Percentiles rank a stretch among this genome's conserved stretches.
Evolutionary conservation across 2,113 vertebrate genomes (phyloP).

Genomic region (Mus pahari): DNA sequence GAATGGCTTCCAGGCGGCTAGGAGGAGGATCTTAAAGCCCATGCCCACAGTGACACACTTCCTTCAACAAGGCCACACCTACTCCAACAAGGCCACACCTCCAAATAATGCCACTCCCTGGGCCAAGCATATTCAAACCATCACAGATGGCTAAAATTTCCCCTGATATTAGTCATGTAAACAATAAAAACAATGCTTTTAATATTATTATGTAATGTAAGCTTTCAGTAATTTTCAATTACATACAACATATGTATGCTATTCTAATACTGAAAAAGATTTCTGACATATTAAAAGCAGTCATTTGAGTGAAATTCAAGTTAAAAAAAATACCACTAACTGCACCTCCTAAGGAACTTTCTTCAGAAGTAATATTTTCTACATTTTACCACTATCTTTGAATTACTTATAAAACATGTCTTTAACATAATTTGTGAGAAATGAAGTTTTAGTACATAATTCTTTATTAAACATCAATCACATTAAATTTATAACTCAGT

Average conservation of each 20-base stretch:
- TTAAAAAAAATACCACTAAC: conserved; percentile 20
- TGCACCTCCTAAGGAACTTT: not conserved
- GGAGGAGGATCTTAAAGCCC: too few relatives aligned
- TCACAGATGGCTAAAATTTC: not conserved
- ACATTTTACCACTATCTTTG: not conserved
- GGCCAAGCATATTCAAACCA: too few relatives aligned
- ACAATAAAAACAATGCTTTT: conserved; percentile 30
- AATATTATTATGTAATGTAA: conserved; percentile 28
- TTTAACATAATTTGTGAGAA: conserved; percentile 45
- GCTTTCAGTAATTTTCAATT: conserved; percentile 12
- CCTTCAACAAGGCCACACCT: too few relatives aligned
- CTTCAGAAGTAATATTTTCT: conserved; percentile 27
- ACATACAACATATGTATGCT: conserved; percentile 32
- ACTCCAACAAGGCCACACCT: too few relatives aligned
- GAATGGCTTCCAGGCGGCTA: too few relatives aligned
- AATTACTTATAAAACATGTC: not conserved
- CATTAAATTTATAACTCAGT: conserved; percentile 12
- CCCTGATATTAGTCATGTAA: conserved; percentile 54
- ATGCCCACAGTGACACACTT: too few relatives aligned
- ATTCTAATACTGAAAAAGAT: conserved; percentile 47
- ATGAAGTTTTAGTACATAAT: conserved; percentile 44
- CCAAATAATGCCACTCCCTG: too few relatives aligned
- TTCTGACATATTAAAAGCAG: conserved; percentile 54
- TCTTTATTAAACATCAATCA: conserved; percentile 37
- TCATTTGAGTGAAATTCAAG: conserved; percentile 47